These are phyloP conservation scores for Syngnathus typhle DNA, from an alignment of 2,113 vertebrate species.

Conservation along the genomic window DNA sequence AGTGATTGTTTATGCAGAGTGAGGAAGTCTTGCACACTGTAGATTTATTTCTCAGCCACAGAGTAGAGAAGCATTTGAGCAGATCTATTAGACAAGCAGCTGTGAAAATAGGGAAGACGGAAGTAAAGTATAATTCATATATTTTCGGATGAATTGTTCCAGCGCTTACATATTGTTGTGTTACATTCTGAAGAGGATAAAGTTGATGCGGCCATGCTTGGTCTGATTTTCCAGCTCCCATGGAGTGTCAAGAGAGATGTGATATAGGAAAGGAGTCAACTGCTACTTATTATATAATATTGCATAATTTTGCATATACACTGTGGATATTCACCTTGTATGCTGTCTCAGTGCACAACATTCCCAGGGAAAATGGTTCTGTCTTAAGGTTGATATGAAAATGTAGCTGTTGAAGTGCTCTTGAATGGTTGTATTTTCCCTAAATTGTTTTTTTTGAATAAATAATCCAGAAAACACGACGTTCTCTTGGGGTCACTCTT, in stretches of 20 bases:
- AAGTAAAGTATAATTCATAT: conserved; percentile 70
- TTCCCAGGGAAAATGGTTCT: conserved; percentile 29
- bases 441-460: conserved; percentile 25
- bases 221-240: conserved; percentile 25
- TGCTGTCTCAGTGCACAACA: conserved; percentile 15
- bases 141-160: conserved; percentile 49
- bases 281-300: not conserved
- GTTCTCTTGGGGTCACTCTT: conserved; percentile 52
- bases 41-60: conserved; percentile 51
- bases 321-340: conserved; percentile 18
- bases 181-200: conserved; percentile 34
- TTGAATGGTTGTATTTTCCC: conserved; percentile 49
- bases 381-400: conserved; percentile 43
- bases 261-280: conserved; percentile 6
- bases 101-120: conserved; percentile 70
- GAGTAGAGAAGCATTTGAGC: conserved; percentile 61
- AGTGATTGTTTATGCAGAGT: conserved; percentile 47
- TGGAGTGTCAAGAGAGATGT: conserved; percentile 7
- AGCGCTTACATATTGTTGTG: conserved; percentile 31
- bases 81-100: conserved; percentile 67
- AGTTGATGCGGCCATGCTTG: conserved; percentile 22
- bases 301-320: conserved; percentile 27
- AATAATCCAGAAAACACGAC: conserved; percentile 56
- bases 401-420: conserved; percentile 32
- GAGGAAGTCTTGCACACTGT: conserved; percentile 43